Evolutionary conservation across 2,888 invertebrate species (phyloP).

Genomic region (Ectemnius cavifrons): DNA sequence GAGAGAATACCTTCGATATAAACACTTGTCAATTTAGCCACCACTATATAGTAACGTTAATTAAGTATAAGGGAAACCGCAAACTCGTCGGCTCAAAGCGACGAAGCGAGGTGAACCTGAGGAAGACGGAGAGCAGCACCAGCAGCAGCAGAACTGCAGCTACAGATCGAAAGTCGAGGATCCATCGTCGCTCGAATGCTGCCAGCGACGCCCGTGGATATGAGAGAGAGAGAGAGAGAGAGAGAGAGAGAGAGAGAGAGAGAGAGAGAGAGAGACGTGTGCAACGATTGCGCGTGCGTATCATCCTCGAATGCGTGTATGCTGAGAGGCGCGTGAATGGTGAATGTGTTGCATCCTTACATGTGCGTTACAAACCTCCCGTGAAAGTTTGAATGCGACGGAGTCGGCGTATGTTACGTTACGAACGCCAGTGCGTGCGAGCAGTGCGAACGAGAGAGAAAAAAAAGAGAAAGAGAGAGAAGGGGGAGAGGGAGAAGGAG

Average conservation of each 20-base stretch:
- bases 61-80: slow-evolving; percentile 50
- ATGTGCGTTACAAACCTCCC: slow-evolving; percentile 19
- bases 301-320: no score
- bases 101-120: slow-evolving; percentile 36
- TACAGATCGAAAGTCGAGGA: slow-evolving; percentile 32
- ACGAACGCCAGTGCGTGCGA: slow-evolving; percentile 30
- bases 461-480: slow-evolving; percentile 2
- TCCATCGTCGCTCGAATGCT: slow-evolving; percentile 43
- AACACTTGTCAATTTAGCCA: slow-evolving; percentile 77
- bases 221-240: slow-evolving; percentile 20
- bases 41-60: slow-evolving; percentile 69
- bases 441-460: slow-evolving; percentile 14
- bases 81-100: slow-evolving; percentile 62
- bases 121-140: slow-evolving; percentile 32
- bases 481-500: no score
- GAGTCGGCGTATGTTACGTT: slow-evolving; percentile 13
- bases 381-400: slow-evolving; percentile 6
- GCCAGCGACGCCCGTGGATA: slow-evolving; percentile 40
- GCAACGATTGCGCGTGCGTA: slow-evolving; percentile 20
- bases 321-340: slow-evolving; percentile 3
- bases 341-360: not conserved
- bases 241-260: slow-evolving; percentile 28
- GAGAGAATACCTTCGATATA: slow-evolving; percentile 69
- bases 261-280: slow-evolving; percentile 18
- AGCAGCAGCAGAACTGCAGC: slow-evolving; percentile 22